Evolutionary conservation across 1,140 invertebrate genomes (phyloP).

Genomic region (Pararge aegeria): DNA sequence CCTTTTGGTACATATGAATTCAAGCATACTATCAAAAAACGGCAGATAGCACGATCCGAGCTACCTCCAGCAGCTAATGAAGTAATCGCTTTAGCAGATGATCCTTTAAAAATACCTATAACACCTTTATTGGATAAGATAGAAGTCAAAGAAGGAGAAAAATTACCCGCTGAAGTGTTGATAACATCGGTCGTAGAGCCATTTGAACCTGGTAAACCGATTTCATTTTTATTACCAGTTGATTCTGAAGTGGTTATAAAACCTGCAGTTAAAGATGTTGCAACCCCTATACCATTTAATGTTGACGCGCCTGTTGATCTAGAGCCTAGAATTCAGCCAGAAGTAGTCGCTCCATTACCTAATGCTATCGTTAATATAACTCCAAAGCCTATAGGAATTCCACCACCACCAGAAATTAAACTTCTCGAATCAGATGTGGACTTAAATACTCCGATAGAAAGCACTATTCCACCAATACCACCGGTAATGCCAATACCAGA

Average conservation of each 20-base stretch:
- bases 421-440: conserved; percentile 15
- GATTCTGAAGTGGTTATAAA: conserved; percentile 13
- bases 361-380: conserved; percentile 20
- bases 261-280: conserved; percentile 4
- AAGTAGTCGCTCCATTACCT: conserved; percentile 2
- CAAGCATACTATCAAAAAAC: conserved; percentile 43
- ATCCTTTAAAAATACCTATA: conserved; percentile 15
- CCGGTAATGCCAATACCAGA: conserved; percentile 3
- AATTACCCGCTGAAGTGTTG: conserved; percentile 30
- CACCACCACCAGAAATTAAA: conserved; percentile 3
- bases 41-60: conserved; percentile 23
- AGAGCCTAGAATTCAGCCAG: conserved; percentile 19
- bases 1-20: conserved; percentile 52
- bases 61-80: conserved; percentile 20
- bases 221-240: conserved; percentile 18
- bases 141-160: conserved; percentile 3
- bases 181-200: conserved; percentile 23
- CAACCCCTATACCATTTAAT: not conserved
- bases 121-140: conserved; percentile 3
- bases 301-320: conserved; percentile 1
- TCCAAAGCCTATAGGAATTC: conserved; percentile 23
- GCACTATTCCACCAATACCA: conserved; percentile 11
- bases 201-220: conserved; percentile 10
- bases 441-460: conserved; percentile 20
- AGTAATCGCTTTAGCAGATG: conserved; percentile 15